Conservation (phyloP, 1,140 invertebrate species). For the Lordiphosa clarofinis region DNA sequence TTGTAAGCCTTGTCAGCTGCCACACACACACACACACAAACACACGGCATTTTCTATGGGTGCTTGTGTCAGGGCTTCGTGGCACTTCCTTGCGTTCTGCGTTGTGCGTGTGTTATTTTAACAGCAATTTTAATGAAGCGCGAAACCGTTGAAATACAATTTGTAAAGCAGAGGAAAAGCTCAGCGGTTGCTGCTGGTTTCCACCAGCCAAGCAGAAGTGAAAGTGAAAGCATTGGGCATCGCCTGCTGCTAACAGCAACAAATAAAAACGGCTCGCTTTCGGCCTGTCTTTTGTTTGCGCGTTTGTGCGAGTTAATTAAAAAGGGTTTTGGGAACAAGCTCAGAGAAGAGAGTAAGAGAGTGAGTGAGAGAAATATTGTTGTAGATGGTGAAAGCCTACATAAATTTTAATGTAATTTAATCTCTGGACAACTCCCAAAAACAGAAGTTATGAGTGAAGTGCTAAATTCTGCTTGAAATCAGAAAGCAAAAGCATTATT, state of each 20-base stretch:
- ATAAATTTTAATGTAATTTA: conserved; percentile 15
- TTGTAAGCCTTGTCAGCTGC: conserved; percentile 68
- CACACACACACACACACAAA: conserved; percentile 21
- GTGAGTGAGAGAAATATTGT: conserved; percentile 4
- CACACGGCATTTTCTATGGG: conserved; percentile 40
- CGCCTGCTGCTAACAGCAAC: conserved; percentile 33
- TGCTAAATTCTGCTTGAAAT: conserved; percentile 25
- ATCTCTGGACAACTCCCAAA: conserved; percentile 1
- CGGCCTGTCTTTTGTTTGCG: conserved; percentile 44
- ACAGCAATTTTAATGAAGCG: conserved; percentile 77
- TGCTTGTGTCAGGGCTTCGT: conserved; percentile 51
- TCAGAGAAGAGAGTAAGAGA: background rate
- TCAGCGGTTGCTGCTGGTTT: background rate
- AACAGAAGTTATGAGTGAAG: conserved; percentile 36
- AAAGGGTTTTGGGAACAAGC: conserved; percentile 46
- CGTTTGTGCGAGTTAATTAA: conserved; percentile 72
- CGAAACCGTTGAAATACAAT: conserved; percentile 75
- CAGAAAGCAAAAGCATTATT: conserved; percentile 5
- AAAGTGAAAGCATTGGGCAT: conserved; percentile 1
- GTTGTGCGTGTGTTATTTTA: conserved; percentile 72
- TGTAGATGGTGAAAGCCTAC: conserved; percentile 7
- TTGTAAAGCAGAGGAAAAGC: conserved; percentile 55
- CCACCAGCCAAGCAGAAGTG: background rate
- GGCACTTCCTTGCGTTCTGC: conserved; percentile 20
- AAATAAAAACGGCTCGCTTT: conserved; percentile 56